A percentile compares a stretch with the other conserved stretches of the same genome.
These are phyloP conservation scores for Tokudaia muenninki DNA, from an alignment of 2,797 vertebrate genomes.

Conservation along the genomic window DNA sequence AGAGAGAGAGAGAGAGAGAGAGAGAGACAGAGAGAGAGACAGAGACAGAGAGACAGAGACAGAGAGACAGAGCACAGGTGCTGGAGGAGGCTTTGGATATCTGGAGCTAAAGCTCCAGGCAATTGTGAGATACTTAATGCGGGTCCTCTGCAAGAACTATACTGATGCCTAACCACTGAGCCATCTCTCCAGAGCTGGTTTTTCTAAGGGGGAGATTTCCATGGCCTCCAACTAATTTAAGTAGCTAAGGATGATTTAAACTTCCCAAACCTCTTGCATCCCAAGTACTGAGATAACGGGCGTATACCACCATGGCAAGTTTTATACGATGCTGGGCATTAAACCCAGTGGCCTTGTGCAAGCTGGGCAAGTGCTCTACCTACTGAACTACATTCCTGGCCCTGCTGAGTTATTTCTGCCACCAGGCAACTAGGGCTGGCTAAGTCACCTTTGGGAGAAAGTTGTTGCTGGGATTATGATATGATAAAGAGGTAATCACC, in stretches of 20 bases:
- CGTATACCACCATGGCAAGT: background rate
- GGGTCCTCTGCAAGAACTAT: background rate
- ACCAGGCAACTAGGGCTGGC: background rate
- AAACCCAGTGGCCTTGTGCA: background rate
- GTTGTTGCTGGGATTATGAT: background rate
- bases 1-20: no score
- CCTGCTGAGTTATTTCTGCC: background rate
- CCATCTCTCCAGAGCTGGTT: background rate
- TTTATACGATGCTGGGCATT: background rate
- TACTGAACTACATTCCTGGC: background rate
- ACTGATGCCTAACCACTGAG: background rate
- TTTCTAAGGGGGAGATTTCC: background rate
- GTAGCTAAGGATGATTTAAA: background rate
- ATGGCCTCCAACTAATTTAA: background rate
- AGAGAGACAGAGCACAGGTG: background rate
- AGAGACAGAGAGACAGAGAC: no score
- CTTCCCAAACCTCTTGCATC: background rate
- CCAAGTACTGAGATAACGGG: background rate
- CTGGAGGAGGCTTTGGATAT: background rate
- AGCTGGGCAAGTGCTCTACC: background rate
- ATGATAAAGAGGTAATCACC: background rate
- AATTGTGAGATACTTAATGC: background rate
- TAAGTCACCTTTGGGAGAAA: background rate
- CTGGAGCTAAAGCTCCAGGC: background rate
- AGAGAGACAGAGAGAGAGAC: no score